Conservation (phyloP, 2,888 invertebrate genomes). For the Hyles lineata region DNA sequence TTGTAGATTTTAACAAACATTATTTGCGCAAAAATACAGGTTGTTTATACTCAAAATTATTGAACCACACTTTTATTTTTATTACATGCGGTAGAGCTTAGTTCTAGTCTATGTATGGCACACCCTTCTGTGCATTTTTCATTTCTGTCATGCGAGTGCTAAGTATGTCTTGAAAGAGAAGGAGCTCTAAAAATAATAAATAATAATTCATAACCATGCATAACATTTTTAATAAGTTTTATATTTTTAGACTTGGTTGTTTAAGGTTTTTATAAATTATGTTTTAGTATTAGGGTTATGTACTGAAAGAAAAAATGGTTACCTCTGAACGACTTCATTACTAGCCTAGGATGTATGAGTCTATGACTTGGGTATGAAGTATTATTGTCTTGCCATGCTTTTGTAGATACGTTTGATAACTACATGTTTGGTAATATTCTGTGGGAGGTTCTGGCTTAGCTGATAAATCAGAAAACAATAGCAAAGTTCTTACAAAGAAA, state of each 20-base stretch:
- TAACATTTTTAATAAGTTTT: constrained; percentile 5
- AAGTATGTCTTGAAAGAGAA: neutral
- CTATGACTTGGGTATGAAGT: neutral
- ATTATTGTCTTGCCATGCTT: neutral
- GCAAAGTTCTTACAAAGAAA: no score
- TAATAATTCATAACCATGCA: neutral
- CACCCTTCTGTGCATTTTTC: neutral
- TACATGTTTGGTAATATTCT: no score
- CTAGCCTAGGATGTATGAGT: neutral
- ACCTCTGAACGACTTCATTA: neutral
- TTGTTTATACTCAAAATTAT: constrained; percentile 19
- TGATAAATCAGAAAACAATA: no score
- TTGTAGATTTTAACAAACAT: neutral
- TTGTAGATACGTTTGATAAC: no score
- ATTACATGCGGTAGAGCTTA: neutral
- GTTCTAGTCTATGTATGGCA: neutral
- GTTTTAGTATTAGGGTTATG: constrained; percentile 8
- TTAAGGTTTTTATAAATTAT: constrained; percentile 7
- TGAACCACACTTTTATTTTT: neutral
- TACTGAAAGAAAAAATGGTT: constrained; percentile 7
- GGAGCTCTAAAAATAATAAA: neutral
- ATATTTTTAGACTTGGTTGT: constrained; percentile 2
- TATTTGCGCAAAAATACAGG: constrained; percentile 18
- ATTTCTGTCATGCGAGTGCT: neutral
- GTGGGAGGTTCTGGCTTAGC: no score